Conservation (phyloP, 1,140 invertebrate species). For the Stegodyphus dumicola region DNA sequence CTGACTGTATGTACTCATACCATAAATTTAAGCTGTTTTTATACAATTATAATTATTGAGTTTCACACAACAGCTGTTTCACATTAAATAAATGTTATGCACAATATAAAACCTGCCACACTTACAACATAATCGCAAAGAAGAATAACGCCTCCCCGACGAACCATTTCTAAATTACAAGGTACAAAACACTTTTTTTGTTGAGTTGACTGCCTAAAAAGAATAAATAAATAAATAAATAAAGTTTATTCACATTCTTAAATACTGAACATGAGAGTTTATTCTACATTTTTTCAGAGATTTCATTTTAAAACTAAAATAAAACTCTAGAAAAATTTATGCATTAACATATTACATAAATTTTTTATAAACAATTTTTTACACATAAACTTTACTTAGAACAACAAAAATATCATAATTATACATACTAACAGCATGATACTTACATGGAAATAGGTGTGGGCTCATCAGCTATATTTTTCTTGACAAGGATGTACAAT, state of each 20-base stretch:
- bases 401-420: too few relatives aligned
- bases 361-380: too few relatives aligned
- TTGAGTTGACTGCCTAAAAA: constrained; percentile 9
- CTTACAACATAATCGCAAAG: constrained; percentile 79
- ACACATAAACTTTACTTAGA: too few relatives aligned
- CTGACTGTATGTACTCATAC: too few relatives aligned
- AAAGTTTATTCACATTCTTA: background rate
- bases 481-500: constrained; percentile 69
- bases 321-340: too few relatives aligned
- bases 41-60: too few relatives aligned
- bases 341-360: too few relatives aligned
- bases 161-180: constrained; percentile 73
- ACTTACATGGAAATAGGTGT: constrained; percentile 66
- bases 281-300: background rate
- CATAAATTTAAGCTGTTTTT: too few relatives aligned
- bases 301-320: too few relatives aligned
- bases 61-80: too few relatives aligned
- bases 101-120: constrained; percentile 34
- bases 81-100: too few relatives aligned
- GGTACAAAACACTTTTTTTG: constrained; percentile 22
- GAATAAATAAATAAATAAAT: background rate
- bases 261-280: background rate
- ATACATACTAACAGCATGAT: background rate
- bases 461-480: constrained; percentile 60
- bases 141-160: constrained; percentile 74